A percentile compares a stretch with the other conserved stretches of the same genome.
Evolutionary conservation across 2,113 vertebrate genomes (phyloP).

Genomic region (Atrichornis clamosus): DNA sequence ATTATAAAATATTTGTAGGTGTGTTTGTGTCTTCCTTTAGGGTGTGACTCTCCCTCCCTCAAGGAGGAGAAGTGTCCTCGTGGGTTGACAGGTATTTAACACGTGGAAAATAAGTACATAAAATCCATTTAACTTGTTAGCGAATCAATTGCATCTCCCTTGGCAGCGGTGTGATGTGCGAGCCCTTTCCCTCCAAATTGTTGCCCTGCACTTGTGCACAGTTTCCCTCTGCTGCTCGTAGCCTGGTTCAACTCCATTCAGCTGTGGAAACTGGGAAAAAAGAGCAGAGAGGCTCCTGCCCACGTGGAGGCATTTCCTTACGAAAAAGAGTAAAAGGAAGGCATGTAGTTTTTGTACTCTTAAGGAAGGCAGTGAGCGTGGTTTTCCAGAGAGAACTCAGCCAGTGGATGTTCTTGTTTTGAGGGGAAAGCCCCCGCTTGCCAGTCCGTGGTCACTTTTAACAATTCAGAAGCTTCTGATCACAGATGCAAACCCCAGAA

Average conservation of each 20-base stretch:
- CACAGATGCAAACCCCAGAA: fast-evolving
- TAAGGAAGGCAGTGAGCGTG: not conserved
- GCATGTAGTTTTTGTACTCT: fast-evolving
- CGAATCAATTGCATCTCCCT: conserved; percentile 1
- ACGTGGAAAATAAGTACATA: not conserved
- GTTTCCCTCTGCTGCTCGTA: not conserved
- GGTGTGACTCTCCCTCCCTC: not conserved
- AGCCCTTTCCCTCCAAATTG: not conserved
- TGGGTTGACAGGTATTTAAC: conserved; percentile 25
- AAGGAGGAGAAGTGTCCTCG: not conserved
- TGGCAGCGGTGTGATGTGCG: not conserved
- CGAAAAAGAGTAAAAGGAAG: not conserved
- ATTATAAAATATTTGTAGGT: not conserved
- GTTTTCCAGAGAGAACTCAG: not conserved
- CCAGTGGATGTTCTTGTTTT: not conserved
- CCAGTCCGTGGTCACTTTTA: not conserved
- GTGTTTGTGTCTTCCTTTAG: not conserved
- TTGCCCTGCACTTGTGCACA: not conserved
- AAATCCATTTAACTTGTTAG: conserved; percentile 50
- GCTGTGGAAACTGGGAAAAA: not conserved
- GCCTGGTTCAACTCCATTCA: not conserved
- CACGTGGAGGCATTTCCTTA: not conserved
- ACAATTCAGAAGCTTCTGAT: not conserved
- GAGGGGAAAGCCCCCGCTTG: not conserved
- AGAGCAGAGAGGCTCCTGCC: not conserved